Evolutionary conservation across 2,113 vertebrate species (phyloP).

Genomic region (Rhipidura dahli): DNA sequence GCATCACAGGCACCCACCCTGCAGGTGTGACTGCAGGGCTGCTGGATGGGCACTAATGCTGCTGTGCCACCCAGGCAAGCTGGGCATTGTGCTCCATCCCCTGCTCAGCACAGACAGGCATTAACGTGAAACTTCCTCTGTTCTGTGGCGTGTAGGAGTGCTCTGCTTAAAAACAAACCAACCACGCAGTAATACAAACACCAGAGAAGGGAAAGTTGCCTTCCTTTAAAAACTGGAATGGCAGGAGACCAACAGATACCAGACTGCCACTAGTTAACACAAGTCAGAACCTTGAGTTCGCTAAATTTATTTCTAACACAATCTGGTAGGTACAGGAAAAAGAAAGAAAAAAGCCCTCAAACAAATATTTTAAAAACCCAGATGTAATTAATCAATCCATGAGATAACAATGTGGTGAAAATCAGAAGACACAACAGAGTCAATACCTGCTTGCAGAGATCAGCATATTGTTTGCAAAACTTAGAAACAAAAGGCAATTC

Average conservation of each 20-base stretch:
- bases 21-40: not conserved
- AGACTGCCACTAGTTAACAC: not conserved
- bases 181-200: not conserved
- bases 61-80: not conserved
- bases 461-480: not conserved
- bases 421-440: not conserved
- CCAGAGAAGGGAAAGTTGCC: not conserved
- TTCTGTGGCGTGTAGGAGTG: not conserved
- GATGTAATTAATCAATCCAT: not conserved
- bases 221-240: not conserved
- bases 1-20: not conserved
- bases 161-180: not conserved
- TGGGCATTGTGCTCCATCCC: accelerated
- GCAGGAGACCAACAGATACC: not conserved
- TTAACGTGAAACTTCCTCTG: not conserved
- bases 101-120: accelerated
- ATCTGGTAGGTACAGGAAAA: not conserved
- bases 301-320: not conserved
- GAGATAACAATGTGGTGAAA: not conserved
- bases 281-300: not conserved
- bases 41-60: not conserved
- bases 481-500: not conserved
- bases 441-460: not conserved
- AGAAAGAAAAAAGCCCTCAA: not conserved
- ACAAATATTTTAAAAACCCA: accelerated